Conservation (phyloP, 1,140 invertebrate genomes). For the Drosophila bocqueti region DNA sequence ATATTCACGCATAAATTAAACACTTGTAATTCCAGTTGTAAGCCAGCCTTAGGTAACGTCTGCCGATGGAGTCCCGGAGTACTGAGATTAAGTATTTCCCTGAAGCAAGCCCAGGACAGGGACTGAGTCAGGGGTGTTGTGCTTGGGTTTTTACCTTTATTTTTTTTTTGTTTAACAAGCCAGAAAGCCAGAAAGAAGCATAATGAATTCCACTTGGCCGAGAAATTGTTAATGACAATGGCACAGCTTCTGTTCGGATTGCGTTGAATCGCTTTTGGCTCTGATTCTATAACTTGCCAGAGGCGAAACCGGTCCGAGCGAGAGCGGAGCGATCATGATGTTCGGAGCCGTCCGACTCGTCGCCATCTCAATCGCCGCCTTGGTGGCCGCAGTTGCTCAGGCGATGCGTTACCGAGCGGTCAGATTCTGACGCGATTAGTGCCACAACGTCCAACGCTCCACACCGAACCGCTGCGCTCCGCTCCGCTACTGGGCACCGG, state of each 20-base stretch:
- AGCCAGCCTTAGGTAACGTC: background rate
- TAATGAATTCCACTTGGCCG: conserved; percentile 3
- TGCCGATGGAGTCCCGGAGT: background rate
- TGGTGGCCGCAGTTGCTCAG: conserved; percentile 21
- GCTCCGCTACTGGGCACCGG: conserved; percentile 16
- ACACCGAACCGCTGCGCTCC: background rate
- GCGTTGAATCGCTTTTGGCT: conserved; percentile 1
- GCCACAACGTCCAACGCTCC: background rate
- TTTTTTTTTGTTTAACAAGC: background rate
- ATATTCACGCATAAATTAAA: conserved; percentile 27
- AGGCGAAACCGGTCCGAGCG: conserved; percentile 17
- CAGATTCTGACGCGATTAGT: conserved; percentile 16
- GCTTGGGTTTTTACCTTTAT: no score
- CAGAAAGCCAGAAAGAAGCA: background rate
- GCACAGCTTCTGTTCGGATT: conserved; percentile 10
- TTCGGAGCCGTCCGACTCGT: background rate
- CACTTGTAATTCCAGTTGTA: conserved; percentile 7
- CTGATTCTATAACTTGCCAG: conserved; percentile 5
- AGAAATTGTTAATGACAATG: background rate
- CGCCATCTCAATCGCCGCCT: background rate
- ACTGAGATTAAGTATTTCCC: background rate
- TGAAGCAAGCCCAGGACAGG: background rate
- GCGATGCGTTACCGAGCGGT: conserved; percentile 39
- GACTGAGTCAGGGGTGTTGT: background rate
- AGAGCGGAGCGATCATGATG: conserved; percentile 2